A percentile compares a stretch with the other conserved stretches of the same genome.
Conservation (phyloP, 2,888 invertebrate genomes). For the Cinara cedri region DNA sequence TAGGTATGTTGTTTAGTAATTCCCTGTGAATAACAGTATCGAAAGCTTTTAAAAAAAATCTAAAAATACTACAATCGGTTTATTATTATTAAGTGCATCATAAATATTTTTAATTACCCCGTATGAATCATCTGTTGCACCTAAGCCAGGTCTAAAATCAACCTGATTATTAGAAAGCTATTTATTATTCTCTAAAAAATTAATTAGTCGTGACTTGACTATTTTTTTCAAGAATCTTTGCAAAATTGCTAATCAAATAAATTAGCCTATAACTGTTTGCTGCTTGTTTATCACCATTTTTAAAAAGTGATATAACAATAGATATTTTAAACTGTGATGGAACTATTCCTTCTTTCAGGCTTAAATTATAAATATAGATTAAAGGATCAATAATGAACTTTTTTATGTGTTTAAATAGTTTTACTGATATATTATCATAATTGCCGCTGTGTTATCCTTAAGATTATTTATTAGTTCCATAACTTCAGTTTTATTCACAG, state of each 20-base stretch:
- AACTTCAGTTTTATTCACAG: neutral
- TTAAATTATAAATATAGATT: constrained; percentile 5
- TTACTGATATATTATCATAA: constrained; percentile 12
- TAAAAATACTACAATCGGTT: neutral
- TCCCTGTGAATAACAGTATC: neutral
- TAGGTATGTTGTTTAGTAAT: neutral
- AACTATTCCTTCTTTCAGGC: constrained; percentile 2
- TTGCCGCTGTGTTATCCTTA: neutral
- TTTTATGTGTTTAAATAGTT: neutral
- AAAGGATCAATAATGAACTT: neutral
- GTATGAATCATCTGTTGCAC: neutral
- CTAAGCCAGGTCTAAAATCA: neutral
- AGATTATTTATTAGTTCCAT: neutral
- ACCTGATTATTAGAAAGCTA: neutral
- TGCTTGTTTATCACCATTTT: constrained; percentile 12
- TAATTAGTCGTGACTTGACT: neutral
- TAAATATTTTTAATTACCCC: constrained; percentile 1
- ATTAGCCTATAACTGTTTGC: neutral
- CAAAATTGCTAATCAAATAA: neutral
- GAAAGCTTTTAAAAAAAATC: neutral
- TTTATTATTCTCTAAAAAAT: neutral
- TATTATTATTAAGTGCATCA: neutral
- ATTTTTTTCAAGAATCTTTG: constrained; percentile 17
- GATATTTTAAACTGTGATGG: constrained; percentile 5
- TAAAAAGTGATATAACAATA: constrained; percentile 1